These are phyloP conservation scores for Callopanchax toddi DNA, from an alignment of 2,113 vertebrate genomes.

Conservation along the genomic window DNA sequence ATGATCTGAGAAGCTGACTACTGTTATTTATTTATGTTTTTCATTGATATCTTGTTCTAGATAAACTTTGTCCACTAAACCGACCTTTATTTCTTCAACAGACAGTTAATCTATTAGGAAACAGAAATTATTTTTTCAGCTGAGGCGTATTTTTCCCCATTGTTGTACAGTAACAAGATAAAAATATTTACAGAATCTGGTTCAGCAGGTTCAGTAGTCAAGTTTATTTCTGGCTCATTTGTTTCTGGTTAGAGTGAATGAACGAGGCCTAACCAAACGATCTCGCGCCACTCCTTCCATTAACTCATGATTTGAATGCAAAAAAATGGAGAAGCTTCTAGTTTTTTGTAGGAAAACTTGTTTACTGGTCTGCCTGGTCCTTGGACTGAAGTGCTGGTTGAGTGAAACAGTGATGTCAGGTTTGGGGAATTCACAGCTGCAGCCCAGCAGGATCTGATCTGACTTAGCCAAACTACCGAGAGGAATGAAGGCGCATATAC, in stretches of 20 bases:
- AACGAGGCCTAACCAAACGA: neutral
- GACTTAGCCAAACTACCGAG: conserved; percentile 35
- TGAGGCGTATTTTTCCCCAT: no score
- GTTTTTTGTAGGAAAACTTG: conserved; percentile 3
- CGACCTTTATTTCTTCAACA: neutral
- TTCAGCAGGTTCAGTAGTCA: no score
- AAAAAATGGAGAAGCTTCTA: neutral
- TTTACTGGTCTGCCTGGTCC: conserved; percentile 24
- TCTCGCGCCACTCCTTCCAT: neutral
- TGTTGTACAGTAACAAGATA: no score
- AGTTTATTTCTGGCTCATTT: neutral
- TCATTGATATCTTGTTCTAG: neutral
- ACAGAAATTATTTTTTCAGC: no score
- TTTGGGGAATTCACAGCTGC: conserved; percentile 69
- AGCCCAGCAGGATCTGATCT: conserved; percentile 48
- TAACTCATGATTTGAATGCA: neutral
- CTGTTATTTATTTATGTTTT: neutral
- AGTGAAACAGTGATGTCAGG: conserved; percentile 59
- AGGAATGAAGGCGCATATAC: conserved; percentile 10
- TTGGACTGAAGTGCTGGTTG: conserved; percentile 18
- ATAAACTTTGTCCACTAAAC: neutral
- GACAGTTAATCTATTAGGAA: neutral
- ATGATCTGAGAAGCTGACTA: neutral
- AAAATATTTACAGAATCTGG: no score
- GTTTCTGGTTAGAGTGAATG: neutral